Conservation (phyloP, 23 tunicate genomes). For the Pegea sp. region DNA sequence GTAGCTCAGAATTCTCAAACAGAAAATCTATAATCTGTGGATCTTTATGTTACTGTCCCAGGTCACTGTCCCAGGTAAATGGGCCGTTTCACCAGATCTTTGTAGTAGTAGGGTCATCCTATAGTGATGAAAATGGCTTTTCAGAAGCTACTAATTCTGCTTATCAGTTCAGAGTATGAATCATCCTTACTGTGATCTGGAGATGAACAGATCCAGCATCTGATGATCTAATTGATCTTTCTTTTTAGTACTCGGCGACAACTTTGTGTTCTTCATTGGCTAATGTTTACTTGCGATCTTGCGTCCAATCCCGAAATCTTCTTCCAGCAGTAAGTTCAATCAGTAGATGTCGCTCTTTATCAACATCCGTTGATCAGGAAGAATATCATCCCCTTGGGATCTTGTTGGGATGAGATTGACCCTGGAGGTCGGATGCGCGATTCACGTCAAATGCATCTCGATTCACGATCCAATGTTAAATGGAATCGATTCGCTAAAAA, state of each 20-base stretch:
- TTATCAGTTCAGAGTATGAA: too few species aligned
- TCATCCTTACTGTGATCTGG: too few species aligned
- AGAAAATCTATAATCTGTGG: too few species aligned
- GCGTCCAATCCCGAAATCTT: conserved; percentile 13
- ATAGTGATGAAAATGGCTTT: too few species aligned
- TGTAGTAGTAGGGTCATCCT: too few species aligned
- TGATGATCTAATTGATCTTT: background rate
- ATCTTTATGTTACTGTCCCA: too few species aligned
- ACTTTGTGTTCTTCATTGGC: conserved; percentile 72
- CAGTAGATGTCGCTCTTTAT: too few species aligned
- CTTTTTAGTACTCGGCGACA: conserved; percentile 48
- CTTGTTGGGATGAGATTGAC: conserved; percentile 39
- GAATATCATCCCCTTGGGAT: conserved; percentile 29
- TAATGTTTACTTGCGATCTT: conserved; percentile 27
- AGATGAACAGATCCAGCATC: too few species aligned
- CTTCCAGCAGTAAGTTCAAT: conserved; percentile 22
- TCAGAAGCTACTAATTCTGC: too few species aligned
- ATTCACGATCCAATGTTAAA: conserved; percentile 21
- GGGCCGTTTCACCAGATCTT: too few species aligned
- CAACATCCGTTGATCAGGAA: conserved; percentile 6
- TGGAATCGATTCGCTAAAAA: conserved; percentile 37
- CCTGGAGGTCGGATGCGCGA: conserved; percentile 66
- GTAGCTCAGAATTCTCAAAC: too few species aligned
- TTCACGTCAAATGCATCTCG: conserved; percentile 9
- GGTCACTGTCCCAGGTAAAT: too few species aligned